phyloP scores from a whole-genome alignment of 2,113 vertebrate species.

The Engystomops pustulosus region DNA sequence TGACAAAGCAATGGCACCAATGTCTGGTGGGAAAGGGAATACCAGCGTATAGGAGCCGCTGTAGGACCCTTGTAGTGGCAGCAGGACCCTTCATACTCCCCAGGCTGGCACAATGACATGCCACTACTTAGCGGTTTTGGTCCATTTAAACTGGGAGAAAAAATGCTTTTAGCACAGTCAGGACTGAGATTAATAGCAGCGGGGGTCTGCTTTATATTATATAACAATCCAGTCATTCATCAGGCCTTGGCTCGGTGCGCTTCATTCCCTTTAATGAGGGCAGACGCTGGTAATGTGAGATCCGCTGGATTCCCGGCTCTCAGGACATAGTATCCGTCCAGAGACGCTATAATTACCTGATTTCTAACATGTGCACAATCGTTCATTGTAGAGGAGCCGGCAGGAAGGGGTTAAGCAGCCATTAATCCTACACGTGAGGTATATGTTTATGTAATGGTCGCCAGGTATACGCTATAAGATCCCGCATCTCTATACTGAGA shows the following conservation, averaged over 20 bases:
- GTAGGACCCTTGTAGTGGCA: background rate
- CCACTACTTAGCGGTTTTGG: background rate
- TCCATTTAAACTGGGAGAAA: background rate
- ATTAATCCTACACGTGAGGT: background rate
- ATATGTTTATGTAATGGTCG: too few relatives aligned
- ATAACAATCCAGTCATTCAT: constrained; percentile 23
- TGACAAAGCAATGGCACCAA: too few relatives aligned
- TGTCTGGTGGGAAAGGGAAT: too few relatives aligned
- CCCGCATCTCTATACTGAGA: background rate
- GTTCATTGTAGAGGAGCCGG: background rate
- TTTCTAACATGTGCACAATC: background rate
- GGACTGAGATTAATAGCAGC: background rate
- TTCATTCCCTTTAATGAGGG: constrained; percentile 12
- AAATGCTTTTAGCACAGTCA: background rate
- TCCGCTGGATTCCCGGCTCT: background rate
- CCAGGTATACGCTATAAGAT: background rate
- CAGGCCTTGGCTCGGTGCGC: background rate
- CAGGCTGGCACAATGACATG: too few relatives aligned
- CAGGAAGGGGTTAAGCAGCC: background rate
- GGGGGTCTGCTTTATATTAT: constrained; percentile 22
- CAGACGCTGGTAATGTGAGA: constrained; percentile 6
- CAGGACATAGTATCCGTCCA: background rate
- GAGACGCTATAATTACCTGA: background rate
- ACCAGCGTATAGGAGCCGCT: too few relatives aligned
- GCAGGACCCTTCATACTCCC: background rate